Percentiles rank a stretch among this genome's conserved stretches.
Conservation (phyloP, 2,888 invertebrate species). For the Syrphus vitripennis region DNA sequence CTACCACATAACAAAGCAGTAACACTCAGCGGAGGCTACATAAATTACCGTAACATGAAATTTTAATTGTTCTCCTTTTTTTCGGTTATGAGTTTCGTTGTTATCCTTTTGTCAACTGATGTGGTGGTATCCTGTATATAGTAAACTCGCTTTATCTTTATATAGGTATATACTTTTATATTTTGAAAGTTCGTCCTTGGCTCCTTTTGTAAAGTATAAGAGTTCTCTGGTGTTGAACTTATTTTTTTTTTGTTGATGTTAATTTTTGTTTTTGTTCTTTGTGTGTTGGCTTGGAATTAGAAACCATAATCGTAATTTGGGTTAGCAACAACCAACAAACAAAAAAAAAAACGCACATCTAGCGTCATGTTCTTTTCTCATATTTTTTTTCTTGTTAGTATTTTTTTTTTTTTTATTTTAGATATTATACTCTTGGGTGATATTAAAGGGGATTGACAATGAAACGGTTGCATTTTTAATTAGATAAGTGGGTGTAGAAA, state of each 20-base stretch:
- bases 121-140: too few relatives aligned
- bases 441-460: slow-evolving; percentile 37
- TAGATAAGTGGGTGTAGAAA: slow-evolving; percentile 36
- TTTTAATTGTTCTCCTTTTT: slow-evolving; percentile 51
- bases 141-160: neutral
- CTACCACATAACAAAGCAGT: neutral
- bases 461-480: slow-evolving; percentile 53
- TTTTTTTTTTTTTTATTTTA: slow-evolving; percentile 1
- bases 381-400: neutral
- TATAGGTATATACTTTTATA: neutral
- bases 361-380: slow-evolving; percentile 18
- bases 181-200: slow-evolving; percentile 11
- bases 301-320: slow-evolving; percentile 38
- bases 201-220: neutral
- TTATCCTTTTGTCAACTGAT: slow-evolving; percentile 27
- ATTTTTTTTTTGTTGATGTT: neutral
- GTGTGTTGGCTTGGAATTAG: slow-evolving; percentile 19
- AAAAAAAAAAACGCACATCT: slow-evolving; percentile 32
- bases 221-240: neutral
- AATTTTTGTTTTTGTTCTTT: neutral
- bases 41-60: slow-evolving; percentile 68
- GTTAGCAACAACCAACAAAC: neutral
- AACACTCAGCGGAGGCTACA: slow-evolving; percentile 39
- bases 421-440: slow-evolving; percentile 33
- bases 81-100: slow-evolving; percentile 19